phyloP scores from a whole-genome alignment of 2,888 invertebrate species.

The Ernsta delagoae region DNA sequence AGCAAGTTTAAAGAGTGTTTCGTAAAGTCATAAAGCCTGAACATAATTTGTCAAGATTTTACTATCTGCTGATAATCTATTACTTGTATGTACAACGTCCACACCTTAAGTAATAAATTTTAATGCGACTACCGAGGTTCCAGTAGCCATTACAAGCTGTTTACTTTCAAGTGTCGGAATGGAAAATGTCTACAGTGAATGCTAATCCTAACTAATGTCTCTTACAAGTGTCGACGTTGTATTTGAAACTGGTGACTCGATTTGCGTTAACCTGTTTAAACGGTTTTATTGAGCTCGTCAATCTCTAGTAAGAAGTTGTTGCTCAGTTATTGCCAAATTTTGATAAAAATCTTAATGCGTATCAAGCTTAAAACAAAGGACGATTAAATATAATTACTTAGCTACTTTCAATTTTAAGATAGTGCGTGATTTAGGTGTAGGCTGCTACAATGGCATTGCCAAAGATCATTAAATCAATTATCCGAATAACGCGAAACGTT shows the following conservation, averaged over 20 bases:
- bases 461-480: constrained; percentile 7
- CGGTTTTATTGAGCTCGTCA: not conserved
- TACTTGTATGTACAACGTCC: constrained; percentile 1
- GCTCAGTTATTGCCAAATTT: no score
- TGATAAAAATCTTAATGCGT: not conserved
- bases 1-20: not conserved
- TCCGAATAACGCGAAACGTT: not conserved
- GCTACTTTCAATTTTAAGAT: not conserved
- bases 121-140: constrained; percentile 10
- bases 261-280: not conserved
- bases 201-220: constrained; percentile 47
- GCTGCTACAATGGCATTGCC: not conserved
- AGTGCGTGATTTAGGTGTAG: not conserved
- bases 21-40: not conserved
- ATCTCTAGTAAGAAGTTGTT: no score
- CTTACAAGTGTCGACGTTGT: constrained; percentile 46
- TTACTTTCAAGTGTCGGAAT: constrained; percentile 20
- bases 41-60: not conserved
- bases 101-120: constrained; percentile 14
- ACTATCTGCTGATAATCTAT: not conserved
- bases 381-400: not conserved
- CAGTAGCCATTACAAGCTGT: constrained; percentile 15
- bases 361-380: not conserved
- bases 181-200: constrained; percentile 16
- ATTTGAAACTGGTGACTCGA: not conserved